Percentiles rank a stretch among this genome's conserved stretches.
Evolutionary conservation across 2,113 vertebrate genomes (phyloP).

Genomic region (Callithrix jacchus): DNA sequence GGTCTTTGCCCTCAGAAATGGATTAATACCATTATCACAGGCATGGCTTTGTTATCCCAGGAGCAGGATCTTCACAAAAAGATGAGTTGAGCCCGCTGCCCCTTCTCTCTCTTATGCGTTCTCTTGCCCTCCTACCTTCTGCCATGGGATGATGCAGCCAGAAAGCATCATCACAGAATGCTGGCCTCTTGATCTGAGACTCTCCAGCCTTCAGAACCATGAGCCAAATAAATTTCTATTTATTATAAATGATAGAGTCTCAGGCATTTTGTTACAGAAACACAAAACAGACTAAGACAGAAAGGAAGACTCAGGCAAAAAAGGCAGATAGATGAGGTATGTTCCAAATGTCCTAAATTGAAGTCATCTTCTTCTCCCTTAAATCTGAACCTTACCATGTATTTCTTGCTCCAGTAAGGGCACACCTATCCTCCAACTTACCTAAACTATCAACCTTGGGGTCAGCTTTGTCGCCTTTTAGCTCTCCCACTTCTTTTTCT

Average conservation of each 20-base stretch:
- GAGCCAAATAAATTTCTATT: background rate
- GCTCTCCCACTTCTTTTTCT: background rate
- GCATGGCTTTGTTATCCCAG: background rate
- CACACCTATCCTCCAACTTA: background rate
- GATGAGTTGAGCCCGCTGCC: background rate
- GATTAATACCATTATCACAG: background rate
- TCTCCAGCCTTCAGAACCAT: background rate
- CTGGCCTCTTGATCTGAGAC: background rate
- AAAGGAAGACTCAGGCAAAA: background rate
- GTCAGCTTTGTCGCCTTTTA: background rate
- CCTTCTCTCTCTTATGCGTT: background rate
- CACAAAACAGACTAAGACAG: background rate
- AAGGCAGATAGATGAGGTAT: background rate
- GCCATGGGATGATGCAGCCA: background rate
- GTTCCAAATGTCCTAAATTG: background rate
- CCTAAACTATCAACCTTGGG: background rate
- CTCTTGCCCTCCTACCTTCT: background rate
- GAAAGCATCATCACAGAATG: background rate
- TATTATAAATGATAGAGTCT: background rate
- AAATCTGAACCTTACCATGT: rapidly evolving
- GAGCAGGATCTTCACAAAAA: background rate
- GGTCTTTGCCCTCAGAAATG: background rate
- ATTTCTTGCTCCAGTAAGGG: background rate
- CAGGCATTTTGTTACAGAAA: background rate
- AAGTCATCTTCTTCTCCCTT: background rate